Conservation (phyloP, 2,113 vertebrate species). For the Rhabdomys dilectus region DNA sequence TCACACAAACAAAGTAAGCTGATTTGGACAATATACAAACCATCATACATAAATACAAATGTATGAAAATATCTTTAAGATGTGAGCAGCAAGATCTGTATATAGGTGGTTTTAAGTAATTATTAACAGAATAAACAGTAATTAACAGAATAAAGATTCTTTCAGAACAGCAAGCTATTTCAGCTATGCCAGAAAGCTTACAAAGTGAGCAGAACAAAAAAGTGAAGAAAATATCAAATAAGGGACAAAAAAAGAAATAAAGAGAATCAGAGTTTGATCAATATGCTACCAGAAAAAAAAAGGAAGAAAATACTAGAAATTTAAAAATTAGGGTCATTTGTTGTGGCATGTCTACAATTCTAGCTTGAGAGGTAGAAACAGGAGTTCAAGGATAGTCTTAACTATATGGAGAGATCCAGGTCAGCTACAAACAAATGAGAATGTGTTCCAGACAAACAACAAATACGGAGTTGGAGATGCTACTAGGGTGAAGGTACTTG, state of each 20-base stretch:
- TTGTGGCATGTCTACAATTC: background rate
- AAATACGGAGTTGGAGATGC: background rate
- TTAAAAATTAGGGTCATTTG: constrained; percentile 2
- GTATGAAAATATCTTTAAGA: background rate
- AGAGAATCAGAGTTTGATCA: background rate
- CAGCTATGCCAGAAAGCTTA: constrained; percentile 23
- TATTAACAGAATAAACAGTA: constrained; percentile 48
- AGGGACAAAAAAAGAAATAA: constrained; percentile 9
- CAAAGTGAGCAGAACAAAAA: constrained; percentile 27
- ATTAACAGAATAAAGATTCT: constrained; percentile 53
- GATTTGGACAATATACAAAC: constrained; percentile 16
- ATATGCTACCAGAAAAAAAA: constrained; percentile 50
- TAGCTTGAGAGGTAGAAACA: background rate
- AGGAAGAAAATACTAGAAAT: constrained; percentile 56
- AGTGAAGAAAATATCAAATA: constrained; percentile 31
- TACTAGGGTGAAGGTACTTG: background rate
- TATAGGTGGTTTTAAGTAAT: constrained; percentile 26
- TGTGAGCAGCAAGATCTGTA: constrained; percentile 17
- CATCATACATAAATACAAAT: constrained; percentile 2
- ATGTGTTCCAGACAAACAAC: background rate
- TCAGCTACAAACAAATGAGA: background rate
- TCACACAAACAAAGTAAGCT: background rate
- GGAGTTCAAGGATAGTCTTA: background rate
- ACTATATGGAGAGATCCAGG: background rate
- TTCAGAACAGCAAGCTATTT: constrained; percentile 62